Evolutionary conservation across 2,888 invertebrate genomes (phyloP).

Genomic region (Caenorhabditis panamensis): DNA sequence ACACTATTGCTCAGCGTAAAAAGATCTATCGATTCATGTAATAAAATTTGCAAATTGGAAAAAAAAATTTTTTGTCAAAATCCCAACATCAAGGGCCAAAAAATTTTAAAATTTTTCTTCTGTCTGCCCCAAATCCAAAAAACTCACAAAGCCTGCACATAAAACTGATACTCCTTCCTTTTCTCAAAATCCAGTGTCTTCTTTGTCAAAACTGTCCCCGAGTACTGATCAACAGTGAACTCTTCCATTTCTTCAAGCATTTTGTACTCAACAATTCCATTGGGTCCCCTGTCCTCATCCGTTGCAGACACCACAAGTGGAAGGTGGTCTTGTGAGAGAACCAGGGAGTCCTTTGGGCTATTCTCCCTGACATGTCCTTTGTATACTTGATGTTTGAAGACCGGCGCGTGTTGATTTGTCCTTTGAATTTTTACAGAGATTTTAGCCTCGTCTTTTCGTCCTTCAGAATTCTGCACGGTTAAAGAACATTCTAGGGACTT

Average conservation of each 20-base stretch:
- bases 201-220: conserved; percentile 89
- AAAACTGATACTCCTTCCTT: conserved; percentile 74
- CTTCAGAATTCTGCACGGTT: conserved; percentile 53
- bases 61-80: too few species aligned
- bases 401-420: conserved; percentile 74
- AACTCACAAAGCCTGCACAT: conserved; percentile 68
- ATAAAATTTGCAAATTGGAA: too few species aligned
- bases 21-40: too few species aligned
- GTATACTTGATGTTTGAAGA: conserved; percentile 87
- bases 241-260: conserved; percentile 89
- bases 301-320: conserved; percentile 90
- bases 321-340: conserved; percentile 34
- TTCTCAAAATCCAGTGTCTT: conserved; percentile 89
- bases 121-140: too few species aligned
- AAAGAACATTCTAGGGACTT: conserved; percentile 66
- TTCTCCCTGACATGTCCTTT: conserved; percentile 89
- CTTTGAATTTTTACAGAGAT: conserved; percentile 67
- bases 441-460: conserved; percentile 58
- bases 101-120: too few species aligned
- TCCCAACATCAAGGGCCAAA: too few species aligned
- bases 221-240: conserved; percentile 91
- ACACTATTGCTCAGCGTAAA: too few species aligned
- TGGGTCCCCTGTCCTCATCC: conserved; percentile 91
- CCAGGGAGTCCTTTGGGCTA: conserved; percentile 60
- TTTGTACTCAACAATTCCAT: conserved; percentile 88